Evolutionary conservation across 2,797 vertebrate species (phyloP), one percentile per base, ranked within the genome.

Genomic region (Clangula hyemalis): DNA sequence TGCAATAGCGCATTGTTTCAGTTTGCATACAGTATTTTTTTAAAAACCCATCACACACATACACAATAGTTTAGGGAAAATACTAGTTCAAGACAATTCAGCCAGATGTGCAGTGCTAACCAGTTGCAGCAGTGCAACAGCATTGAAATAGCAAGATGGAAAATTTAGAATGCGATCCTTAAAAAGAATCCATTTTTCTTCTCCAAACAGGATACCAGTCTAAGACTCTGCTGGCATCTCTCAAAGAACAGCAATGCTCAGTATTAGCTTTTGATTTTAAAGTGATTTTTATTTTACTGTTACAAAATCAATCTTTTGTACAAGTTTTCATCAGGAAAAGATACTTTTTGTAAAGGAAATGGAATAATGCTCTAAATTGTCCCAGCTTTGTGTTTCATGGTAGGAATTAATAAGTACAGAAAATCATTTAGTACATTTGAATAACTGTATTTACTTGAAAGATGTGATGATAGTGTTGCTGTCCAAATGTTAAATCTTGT

Each of bases 41-140:
- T 77, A 38, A 71, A 94, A 96, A 92, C 36, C 70, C 85, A 64
- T 90, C 93, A 75, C 91, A 91, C 94, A 95, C 96, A 96, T 91
- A 92, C 95, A 95, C 92, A 97, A 96, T 90, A 93, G 95, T 97
- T 97, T 86, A 97, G 96, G 85, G 95, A 94, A 96, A 98, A 97
- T 94, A 96, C 94, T 93, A 97, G 84, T 93, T 94, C 72, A 85
- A 97, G 95, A 93, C 91, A 96, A 95, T 96, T 95, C 92, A 96
- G 88, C 94, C 96, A 97, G 97, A 98, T 97, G 96, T 94, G 90
- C 95, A 90, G 80, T 89, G 85, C 94, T 98, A 97, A 97, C 94
- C 94, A 97, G 93, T 96, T 97, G 94, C 94, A 97, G 95, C 94
- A 96, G 95, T 93, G 73, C 85, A 88, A 89, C 14, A 91, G 83